Conservation (phyloP, 1,140 invertebrate genomes). For the Wasmannia auropunctata region DNA sequence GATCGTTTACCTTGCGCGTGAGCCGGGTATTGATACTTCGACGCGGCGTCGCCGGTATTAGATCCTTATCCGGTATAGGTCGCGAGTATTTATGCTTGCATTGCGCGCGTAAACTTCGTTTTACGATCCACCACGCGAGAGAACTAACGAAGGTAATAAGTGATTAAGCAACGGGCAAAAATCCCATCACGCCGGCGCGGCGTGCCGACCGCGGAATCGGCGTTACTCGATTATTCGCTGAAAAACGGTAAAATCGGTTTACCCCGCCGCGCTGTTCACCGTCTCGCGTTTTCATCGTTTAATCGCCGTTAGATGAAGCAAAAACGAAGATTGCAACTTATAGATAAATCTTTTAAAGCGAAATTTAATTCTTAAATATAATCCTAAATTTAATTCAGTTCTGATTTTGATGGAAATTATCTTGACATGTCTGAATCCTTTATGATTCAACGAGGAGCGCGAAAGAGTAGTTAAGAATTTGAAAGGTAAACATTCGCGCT, state of each 20-base stretch:
- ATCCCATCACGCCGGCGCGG: background rate
- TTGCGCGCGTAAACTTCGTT: slow-evolving; percentile 21
- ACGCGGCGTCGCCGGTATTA: background rate
- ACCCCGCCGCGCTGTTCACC: background rate
- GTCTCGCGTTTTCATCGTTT: background rate
- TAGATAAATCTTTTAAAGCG: background rate
- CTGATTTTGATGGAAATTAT: background rate
- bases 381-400: background rate
- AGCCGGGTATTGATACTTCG: background rate
- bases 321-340: background rate
- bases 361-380: background rate
- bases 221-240: background rate
- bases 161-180: slow-evolving; percentile 27
- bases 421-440: background rate
- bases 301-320: background rate
- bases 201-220: background rate
- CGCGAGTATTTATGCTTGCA: background rate
- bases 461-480: background rate
- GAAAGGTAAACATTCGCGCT: background rate
- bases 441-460: background rate
- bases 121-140: background rate
- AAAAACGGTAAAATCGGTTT: slow-evolving; percentile 17
- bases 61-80: background rate
- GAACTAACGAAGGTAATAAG: slow-evolving; percentile 29
- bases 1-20: background rate